Conservation (phyloP, 2,113 vertebrate species). For the Macrotus californicus region DNA sequence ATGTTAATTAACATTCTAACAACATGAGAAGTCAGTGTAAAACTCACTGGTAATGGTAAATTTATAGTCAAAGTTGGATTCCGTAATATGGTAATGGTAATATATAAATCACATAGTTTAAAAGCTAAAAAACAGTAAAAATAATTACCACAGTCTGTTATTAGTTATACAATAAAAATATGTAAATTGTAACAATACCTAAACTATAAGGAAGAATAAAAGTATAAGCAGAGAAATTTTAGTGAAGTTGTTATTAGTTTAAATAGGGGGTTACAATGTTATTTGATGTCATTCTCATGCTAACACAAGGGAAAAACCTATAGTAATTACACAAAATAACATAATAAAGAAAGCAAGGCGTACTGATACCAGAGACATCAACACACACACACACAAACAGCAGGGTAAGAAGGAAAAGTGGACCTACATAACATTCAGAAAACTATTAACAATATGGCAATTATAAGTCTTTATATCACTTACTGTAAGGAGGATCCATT, state of each 20-base stretch:
- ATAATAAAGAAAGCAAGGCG: too few species aligned
- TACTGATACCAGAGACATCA: too few species aligned
- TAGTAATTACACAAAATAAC: too few species aligned
- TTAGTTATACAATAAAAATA: background rate
- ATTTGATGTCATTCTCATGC: too few species aligned
- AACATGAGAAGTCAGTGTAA: too few species aligned
- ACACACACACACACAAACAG: background rate
- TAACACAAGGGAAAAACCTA: too few species aligned
- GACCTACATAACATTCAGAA: background rate
- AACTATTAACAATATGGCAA: background rate
- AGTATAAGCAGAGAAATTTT: background rate
- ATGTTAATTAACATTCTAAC: too few species aligned
- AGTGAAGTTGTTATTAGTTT: background rate
- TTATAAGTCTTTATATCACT: background rate
- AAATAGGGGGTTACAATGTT: background rate
- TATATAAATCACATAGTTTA: background rate
- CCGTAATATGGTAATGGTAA: background rate
- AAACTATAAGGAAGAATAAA: background rate
- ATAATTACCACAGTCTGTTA: too few species aligned
- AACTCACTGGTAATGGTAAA: too few species aligned
- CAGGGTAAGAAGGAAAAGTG: background rate
- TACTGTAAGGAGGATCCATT: background rate
- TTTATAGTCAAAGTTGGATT: background rate
- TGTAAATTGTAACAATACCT: background rate
- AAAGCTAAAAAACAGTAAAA: too few species aligned